Evolutionary conservation across 2,113 vertebrate species (phyloP).

Genomic region (Accipiter cooperii): DNA sequence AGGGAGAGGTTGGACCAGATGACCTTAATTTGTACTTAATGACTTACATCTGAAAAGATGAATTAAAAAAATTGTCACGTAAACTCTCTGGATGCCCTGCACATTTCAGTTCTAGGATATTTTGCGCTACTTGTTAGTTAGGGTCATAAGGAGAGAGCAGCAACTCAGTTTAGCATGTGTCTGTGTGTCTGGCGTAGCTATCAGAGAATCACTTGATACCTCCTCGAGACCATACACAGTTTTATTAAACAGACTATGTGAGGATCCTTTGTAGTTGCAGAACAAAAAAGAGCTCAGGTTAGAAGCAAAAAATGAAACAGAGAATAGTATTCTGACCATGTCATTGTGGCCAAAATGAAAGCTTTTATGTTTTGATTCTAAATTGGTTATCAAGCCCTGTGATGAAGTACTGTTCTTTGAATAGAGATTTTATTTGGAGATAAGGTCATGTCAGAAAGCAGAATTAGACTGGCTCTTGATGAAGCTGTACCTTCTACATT

Average conservation of each 20-base stretch:
- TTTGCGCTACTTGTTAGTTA: neutral
- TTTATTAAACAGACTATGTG: neutral
- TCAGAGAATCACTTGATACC: neutral
- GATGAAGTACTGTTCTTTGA: neutral
- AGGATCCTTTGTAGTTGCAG: neutral
- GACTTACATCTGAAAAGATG: neutral
- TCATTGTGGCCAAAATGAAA: neutral
- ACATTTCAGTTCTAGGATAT: neutral
- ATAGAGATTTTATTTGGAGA: neutral
- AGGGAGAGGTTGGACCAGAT: neutral
- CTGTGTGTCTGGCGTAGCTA: neutral
- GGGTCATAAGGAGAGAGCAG: neutral
- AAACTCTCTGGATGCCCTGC: neutral
- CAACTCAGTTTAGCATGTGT: neutral
- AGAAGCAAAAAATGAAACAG: neutral
- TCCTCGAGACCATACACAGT: neutral
- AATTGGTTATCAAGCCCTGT: neutral
- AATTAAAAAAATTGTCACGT: neutral
- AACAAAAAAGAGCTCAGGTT: neutral
- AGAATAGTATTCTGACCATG: neutral
- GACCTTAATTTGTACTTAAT: neutral
- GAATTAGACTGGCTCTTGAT: neutral
- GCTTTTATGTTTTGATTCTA: neutral
- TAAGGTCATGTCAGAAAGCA: neutral
- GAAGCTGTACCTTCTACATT: neutral